A percentile compares a stretch with the other conserved stretches of the same genome.
These are phyloP conservation scores for Prosapia bicincta DNA, from an alignment of 2,888 invertebrate species.

Conservation along the genomic window DNA sequence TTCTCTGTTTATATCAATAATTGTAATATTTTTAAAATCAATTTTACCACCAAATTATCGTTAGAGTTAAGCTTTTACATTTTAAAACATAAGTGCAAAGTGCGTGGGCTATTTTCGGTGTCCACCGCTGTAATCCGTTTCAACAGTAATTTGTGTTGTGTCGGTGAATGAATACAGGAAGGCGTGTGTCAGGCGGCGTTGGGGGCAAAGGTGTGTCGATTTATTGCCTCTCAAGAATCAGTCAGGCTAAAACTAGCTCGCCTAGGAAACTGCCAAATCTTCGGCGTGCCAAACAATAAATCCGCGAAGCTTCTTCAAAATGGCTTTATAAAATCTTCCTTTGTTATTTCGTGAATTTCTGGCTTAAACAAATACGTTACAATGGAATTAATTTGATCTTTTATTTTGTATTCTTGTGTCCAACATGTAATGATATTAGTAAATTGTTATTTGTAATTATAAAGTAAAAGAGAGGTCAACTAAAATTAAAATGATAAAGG, in stretches of 20 bases:
- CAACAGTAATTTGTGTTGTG: neutral
- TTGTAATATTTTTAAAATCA: too few relatives aligned
- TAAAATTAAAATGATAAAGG: too few relatives aligned
- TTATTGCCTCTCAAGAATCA: constrained; percentile 12
- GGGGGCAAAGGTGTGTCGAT: constrained; percentile 18
- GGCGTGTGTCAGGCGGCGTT: neutral
- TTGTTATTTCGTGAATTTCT: neutral
- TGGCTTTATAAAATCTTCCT: neutral
- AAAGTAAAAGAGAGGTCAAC: too few relatives aligned
- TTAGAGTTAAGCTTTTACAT: too few relatives aligned
- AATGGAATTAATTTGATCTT: too few relatives aligned
- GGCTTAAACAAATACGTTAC: too few relatives aligned
- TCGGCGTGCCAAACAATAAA: neutral
- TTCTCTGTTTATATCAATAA: too few relatives aligned
- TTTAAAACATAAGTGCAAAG: too few relatives aligned
- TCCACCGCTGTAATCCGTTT: neutral
- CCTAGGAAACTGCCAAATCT: neutral
- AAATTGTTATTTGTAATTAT: too few relatives aligned
- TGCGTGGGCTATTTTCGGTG: neutral
- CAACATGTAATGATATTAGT: too few relatives aligned
- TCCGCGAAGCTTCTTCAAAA: neutral
- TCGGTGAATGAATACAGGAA: neutral
- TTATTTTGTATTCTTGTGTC: too few relatives aligned
- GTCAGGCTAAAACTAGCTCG: neutral
- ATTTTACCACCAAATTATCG: too few relatives aligned